Percentiles rank a stretch among this genome's conserved stretches.
These are phyloP conservation scores for Tenthredo scrophulariae DNA, from an alignment of 2,888 invertebrate genomes.

Conservation along the genomic window DNA sequence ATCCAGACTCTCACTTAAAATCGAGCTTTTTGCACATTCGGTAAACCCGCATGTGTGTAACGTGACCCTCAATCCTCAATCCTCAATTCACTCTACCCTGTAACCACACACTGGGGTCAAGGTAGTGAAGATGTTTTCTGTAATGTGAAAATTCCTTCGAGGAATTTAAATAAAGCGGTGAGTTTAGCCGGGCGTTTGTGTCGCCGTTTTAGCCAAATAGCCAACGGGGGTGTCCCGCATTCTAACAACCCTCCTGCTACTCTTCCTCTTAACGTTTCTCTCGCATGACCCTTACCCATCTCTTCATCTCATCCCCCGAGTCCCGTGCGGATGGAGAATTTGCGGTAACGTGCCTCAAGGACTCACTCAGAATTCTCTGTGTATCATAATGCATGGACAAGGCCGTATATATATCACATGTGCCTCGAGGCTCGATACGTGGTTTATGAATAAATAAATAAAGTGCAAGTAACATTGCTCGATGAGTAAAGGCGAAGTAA, in stretches of 20 bases:
- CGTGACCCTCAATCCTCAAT: background rate
- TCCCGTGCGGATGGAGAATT: constrained; percentile 8
- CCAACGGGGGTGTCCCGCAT: constrained; percentile 62
- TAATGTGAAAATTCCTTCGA: constrained; percentile 69
- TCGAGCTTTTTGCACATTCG: background rate
- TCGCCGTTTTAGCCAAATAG: constrained; percentile 60
- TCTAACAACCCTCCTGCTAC: constrained; percentile 55
- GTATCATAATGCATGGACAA: background rate
- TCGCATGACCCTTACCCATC: constrained; percentile 13
- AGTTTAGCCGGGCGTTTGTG: constrained; percentile 61
- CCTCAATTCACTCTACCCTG: background rate
- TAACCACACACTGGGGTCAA: background rate
- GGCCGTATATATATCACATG: background rate
- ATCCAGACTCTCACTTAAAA: background rate
- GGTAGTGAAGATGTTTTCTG: constrained; percentile 60
- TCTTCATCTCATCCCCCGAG: background rate
- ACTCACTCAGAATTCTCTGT: background rate
- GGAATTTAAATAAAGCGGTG: constrained; percentile 74
- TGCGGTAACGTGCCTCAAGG: constrained; percentile 12
- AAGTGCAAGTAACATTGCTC: background rate
- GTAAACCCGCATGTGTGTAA: background rate
- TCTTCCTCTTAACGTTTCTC: background rate
- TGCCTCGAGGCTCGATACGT: background rate
- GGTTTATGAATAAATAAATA: constrained; percentile 20
- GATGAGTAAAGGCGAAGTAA: background rate